Evolutionary conservation across 2,888 invertebrate species (phyloP), one percentile per base, ranked within the genome.

Genomic region (Drosophila limbata): DNA sequence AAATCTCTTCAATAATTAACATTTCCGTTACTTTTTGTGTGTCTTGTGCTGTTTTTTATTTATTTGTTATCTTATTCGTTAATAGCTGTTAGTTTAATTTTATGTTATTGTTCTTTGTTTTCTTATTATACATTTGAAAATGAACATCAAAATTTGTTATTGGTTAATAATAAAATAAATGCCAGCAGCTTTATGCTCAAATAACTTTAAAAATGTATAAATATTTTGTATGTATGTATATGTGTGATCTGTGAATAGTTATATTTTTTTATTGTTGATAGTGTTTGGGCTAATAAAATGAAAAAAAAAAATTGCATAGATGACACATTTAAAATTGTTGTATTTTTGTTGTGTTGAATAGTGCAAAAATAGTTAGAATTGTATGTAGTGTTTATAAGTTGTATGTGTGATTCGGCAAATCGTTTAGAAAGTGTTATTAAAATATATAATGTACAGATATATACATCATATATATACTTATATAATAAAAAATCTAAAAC

Each of bases 311-410:
- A 73, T 51, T 68, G 47, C 57, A 67, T 35, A 51, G 25, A 40
- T 50, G 25, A 75, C 73, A 78, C 47, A 56, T 78, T 63, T 75
- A 78, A 75, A 75, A 77, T 55, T 39, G 33, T 47, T 45, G 13
- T 15, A 44, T 52, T 25, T 53, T 25, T 52, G 35, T 25, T 31
- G n/a, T 48, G 19, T 56, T 59, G 39, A 31, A 37, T 42, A 44
- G 21, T 57, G 57, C 55, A 31, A 47, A 60, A 48, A 21, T 39
- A 28, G 4, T 33, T 17, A 21, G 17, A 19, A n/a, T 44, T 51
- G 35, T 25, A 9, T 33, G n/a, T 39, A 33, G 52, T 28, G 17
- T 17, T 21, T 37, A 45, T 28, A 11, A 5, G 4, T 15, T 45
- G 15, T 31, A 10, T 47, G 10, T 17, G 19, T 48, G 19, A n/a